phyloP scores from a whole-genome alignment of 2,888 invertebrate genomes.

The Apantesis nais region DNA sequence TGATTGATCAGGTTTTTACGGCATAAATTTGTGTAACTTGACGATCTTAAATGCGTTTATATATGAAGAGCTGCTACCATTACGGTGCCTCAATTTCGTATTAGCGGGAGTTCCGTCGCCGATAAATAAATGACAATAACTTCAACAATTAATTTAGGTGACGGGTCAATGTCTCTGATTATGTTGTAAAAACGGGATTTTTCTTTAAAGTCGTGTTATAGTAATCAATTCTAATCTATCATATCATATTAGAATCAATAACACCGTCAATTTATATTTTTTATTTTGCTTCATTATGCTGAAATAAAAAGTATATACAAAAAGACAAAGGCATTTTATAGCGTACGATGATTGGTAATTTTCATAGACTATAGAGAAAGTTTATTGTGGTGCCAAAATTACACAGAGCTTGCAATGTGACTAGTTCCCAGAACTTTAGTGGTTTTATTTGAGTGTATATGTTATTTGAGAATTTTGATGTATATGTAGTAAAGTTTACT shows the following conservation, averaged over 20 bases:
- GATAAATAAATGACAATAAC: too few relatives aligned
- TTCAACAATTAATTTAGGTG: too few relatives aligned
- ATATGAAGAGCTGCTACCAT: too few relatives aligned
- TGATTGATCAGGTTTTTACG: too few relatives aligned
- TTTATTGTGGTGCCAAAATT: conserved; percentile 37
- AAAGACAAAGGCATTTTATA: conserved; percentile 34
- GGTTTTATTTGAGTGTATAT: conserved; percentile 36
- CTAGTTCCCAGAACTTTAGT: conserved; percentile 35
- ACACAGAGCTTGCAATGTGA: conserved; percentile 31
- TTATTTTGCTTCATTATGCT: conserved; percentile 9
- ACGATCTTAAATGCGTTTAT: too few relatives aligned
- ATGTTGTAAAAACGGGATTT: too few relatives aligned
- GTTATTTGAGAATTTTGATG: conserved; percentile 17
- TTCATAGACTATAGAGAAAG: conserved; percentile 33
- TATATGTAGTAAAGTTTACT: conserved; percentile 14
- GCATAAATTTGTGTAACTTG: too few relatives aligned
- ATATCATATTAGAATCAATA: neutral
- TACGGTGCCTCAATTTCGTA: too few relatives aligned
- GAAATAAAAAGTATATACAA: conserved; percentile 24
- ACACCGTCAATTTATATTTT: conserved; percentile 6
- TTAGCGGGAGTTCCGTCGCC: too few relatives aligned
- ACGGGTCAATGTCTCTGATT: too few relatives aligned
- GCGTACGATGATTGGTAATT: conserved; percentile 24
- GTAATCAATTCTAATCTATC: neutral
- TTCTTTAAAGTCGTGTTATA: neutral